Evolutionary conservation across 2,113 vertebrate genomes (phyloP).

Genomic region (Lethenteron reissneri): DNA sequence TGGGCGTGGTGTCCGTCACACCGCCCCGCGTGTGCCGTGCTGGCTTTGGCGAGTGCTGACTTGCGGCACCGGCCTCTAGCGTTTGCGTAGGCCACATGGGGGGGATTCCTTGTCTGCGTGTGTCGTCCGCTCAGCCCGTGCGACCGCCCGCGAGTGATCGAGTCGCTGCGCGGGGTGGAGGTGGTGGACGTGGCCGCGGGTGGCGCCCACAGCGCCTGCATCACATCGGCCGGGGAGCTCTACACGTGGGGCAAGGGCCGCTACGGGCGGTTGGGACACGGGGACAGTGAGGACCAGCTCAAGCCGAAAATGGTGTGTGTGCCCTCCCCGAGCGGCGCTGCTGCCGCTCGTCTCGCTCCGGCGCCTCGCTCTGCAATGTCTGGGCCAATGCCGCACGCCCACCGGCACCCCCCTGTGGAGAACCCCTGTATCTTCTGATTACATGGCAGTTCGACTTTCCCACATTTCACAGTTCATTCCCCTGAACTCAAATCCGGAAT

Average conservation of each 20-base stretch:
- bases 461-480: no score
- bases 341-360: no score
- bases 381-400: no score
- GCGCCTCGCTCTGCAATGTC: no score
- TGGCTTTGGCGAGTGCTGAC: not conserved
- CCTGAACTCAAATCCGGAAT: no score
- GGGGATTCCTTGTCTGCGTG: not conserved
- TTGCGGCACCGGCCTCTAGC: not conserved
- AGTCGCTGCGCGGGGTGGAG: constrained; percentile 75
- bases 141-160: constrained; percentile 81
- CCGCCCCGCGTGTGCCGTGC: not conserved
- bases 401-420: no score
- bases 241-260: constrained; percentile 95
- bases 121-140: constrained; percentile 41
- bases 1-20: not conserved
- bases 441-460: no score
- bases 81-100: not conserved
- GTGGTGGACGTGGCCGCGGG: constrained; percentile 83
- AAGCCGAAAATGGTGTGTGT: constrained; percentile 72
- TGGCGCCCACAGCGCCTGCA: constrained; percentile 83
- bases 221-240: constrained; percentile 76
- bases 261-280: constrained; percentile 76
- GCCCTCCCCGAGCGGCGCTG: no score
- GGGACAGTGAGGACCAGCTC: constrained; percentile 86
- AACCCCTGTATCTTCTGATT: no score